Conservation (phyloP, 1,140 invertebrate genomes). For the Acarapis woodi region DNA sequence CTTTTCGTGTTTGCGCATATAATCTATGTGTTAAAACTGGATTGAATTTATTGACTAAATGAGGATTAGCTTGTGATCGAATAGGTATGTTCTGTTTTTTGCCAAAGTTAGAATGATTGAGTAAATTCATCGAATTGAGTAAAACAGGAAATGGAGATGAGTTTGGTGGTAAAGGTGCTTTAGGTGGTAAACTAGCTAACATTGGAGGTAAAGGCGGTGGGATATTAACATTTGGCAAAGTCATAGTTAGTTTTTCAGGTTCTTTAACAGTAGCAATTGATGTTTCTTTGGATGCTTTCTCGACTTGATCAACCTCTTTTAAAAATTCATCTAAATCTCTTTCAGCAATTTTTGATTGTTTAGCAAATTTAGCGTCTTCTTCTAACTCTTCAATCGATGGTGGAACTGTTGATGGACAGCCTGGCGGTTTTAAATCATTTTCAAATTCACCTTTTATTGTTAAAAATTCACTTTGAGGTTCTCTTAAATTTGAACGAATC, state of each 20-base stretch:
- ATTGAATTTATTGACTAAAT: background rate
- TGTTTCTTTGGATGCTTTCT: slow-evolving; percentile 1
- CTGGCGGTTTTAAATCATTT: slow-evolving; percentile 32
- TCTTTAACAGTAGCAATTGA: slow-evolving; percentile 1
- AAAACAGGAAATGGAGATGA: no score
- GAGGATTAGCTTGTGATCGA: background rate
- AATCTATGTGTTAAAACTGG: background rate
- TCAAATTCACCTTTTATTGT: slow-evolving; percentile 23
- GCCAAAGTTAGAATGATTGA: background rate
- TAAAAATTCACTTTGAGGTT: slow-evolving; percentile 14
- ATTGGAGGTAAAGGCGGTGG: slow-evolving; percentile 22
- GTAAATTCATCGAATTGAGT: no score
- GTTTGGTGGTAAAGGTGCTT: slow-evolving; percentile 26
- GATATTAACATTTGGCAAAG: slow-evolving; percentile 19
- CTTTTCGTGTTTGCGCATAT: slow-evolving; percentile 5
- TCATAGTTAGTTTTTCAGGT: slow-evolving; percentile 19
- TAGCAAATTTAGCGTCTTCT: slow-evolving; percentile 11
- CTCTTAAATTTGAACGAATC: slow-evolving; percentile 19
- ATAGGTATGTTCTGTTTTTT: background rate
- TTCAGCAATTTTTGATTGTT: slow-evolving; percentile 9
- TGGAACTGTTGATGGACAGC: slow-evolving; percentile 54
- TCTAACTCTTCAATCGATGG: slow-evolving; percentile 18
- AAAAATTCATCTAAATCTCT: slow-evolving; percentile 9
- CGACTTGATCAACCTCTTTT: slow-evolving; percentile 10
- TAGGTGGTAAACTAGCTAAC: background rate